Base-by-base conservation (phyloP, 1,140 invertebrate genomes). In the Listronotus oregonensis region DNA sequence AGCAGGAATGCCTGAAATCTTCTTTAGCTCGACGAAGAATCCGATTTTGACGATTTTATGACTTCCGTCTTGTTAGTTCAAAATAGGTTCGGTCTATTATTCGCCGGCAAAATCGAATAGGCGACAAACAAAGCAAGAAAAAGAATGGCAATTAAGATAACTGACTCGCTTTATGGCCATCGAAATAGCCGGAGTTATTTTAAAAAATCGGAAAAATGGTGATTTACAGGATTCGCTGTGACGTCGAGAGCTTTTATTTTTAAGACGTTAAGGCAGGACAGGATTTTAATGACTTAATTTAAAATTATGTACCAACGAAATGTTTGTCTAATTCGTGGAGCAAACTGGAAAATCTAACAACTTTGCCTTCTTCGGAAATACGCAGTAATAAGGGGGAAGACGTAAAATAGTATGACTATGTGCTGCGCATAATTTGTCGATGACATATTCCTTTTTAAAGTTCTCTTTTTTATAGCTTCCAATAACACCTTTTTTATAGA, bases 51-150 rank as follows among this genome's bases (percentile, higher is more conserved):
- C n/a, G 17, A 46, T 57, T 57, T 57, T 57, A 57, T 14, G 42
- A 46, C 55, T 57, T 57, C 55, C 55, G 55, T 27, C 55, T 44
- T 57, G 43, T 7, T 7, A 54, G 55, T 57, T 34, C 18, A 57
- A 57, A 57, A 57, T 57, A 57, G 15, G 8, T 57, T 21, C 21
- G n/a, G 6, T 57, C 55, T 57, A 57, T 57, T 57, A 57, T 44
- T 18, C 12, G 39, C 14, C 55, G 7, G 34, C 34, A 37, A 46
- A 27, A 34, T 46, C 40, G 31, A 57, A 57, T 57, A 27, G 15
- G 27, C 14, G 27, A 14, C 17, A 31, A 14, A 11, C 43, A 40
- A 46, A 57, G 12, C 55, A 43, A 57, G n/a, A 57, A 57, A 46
- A 57, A 57, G 40, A 57, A 27, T n/a, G 42, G 55, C 55, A 43